phyloP scores from a whole-genome alignment of 2,113 vertebrate genomes.

The Ctenodactylus gundi region DNA sequence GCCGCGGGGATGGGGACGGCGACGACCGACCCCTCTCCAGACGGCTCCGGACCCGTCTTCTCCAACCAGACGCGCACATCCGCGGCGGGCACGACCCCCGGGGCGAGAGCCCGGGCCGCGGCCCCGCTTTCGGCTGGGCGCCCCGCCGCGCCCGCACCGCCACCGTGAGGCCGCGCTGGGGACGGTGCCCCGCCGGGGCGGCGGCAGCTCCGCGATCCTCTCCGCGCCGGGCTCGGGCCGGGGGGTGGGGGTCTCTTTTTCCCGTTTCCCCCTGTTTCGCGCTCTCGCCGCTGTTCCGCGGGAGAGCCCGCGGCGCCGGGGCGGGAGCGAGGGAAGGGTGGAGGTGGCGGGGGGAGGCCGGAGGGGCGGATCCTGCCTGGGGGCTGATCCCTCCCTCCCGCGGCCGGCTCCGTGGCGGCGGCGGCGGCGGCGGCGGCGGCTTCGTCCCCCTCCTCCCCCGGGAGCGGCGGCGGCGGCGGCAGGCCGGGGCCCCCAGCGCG shows the following conservation, averaged over 20 bases:
- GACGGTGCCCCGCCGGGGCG: conserved; percentile 67
- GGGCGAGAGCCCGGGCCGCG: not conserved
- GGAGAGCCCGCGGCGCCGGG: conserved; percentile 74
- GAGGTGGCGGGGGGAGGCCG: conserved; percentile 80
- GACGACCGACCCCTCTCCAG: not conserved
- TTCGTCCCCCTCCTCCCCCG: conserved; percentile 69
- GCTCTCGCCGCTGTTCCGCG: conserved; percentile 67
- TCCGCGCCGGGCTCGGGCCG: conserved; percentile 61
- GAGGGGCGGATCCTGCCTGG: conserved; percentile 85
- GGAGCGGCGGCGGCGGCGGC: conserved; percentile 68
- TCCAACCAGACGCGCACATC: not conserved
- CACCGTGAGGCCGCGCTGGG: conserved; percentile 74
- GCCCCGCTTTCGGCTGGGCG: not conserved
- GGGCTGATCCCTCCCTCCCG: conserved; percentile 81
- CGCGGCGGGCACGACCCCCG: not conserved
- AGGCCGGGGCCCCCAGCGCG: conserved; percentile 65
- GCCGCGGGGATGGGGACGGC: not conserved
- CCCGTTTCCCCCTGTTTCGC: conserved; percentile 66
- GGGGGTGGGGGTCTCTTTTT: conserved; percentile 10
- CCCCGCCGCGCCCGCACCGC: conserved; percentile 65
- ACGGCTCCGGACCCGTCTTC: not conserved
- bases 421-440: conserved; percentile 54
- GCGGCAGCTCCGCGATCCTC: conserved; percentile 20
- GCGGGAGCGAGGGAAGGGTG: conserved; percentile 74
- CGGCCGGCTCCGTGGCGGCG: conserved; percentile 79